Conservation (phyloP, 2,113 vertebrate species). For the Lethenteron camtschaticum region DNA sequence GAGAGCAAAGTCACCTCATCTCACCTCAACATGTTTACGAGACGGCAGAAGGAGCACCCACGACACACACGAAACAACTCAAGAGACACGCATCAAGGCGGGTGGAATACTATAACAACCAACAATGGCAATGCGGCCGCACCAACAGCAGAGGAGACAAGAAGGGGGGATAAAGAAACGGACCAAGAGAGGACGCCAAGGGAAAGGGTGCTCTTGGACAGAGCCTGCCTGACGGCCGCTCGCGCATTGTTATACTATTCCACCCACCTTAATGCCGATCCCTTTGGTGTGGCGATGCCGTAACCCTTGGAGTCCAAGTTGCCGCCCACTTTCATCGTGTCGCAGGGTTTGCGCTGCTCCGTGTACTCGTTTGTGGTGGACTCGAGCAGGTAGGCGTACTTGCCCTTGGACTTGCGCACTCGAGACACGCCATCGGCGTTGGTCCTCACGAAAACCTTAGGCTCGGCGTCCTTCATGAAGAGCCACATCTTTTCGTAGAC, state of each 20-base stretch:
- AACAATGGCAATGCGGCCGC: slow-evolving; percentile 11
- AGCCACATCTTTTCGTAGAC: slow-evolving; percentile 99
- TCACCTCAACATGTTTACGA: too few relatives aligned
- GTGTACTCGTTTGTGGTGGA: slow-evolving; percentile 99
- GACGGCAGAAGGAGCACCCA: too few relatives aligned
- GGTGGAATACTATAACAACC: slow-evolving; percentile 99
- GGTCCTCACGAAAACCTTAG: slow-evolving; percentile 87
- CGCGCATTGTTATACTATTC: slow-evolving; percentile 96
- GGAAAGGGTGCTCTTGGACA: too few relatives aligned
- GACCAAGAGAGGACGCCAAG: background rate
- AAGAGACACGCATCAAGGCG: slow-evolving; percentile 65
- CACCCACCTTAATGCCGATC: slow-evolving; percentile 99
- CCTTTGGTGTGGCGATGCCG: slow-evolving; percentile 92
- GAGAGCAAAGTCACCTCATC: too few relatives aligned
- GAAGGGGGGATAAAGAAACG: background rate
- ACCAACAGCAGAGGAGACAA: background rate
- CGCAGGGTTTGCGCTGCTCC: slow-evolving; percentile 92
- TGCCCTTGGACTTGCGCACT: slow-evolving; percentile 95
- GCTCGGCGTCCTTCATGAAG: slow-evolving; percentile 94
- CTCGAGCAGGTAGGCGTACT: slow-evolving; percentile 97
- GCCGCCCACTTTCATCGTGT: slow-evolving; percentile 99
- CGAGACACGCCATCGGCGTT: slow-evolving; percentile 86
- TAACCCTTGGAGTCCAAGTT: slow-evolving; percentile 99
- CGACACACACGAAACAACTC: background rate
- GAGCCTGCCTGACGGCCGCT: slow-evolving; percentile 10